These are phyloP conservation scores for Illadopsis cleaveri DNA, from an alignment of 2,113 vertebrate species.

Conservation along the genomic window DNA sequence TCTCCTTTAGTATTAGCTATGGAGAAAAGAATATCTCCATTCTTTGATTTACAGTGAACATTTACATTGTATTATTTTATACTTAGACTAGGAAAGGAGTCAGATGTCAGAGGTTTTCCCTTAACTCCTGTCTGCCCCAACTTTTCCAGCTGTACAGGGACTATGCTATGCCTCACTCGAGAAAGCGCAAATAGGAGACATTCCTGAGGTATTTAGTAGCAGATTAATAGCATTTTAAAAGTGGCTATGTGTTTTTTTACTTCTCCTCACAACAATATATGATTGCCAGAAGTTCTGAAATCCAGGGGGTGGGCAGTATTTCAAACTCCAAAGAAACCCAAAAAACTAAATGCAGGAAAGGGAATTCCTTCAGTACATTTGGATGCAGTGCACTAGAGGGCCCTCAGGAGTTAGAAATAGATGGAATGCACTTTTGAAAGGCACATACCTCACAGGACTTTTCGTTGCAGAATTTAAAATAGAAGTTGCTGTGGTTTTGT, in stretches of 20 bases:
- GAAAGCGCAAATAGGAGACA: neutral
- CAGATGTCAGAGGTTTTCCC: neutral
- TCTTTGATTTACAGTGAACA: neutral
- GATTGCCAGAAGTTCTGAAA: neutral
- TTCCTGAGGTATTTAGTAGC: neutral
- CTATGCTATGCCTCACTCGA: neutral
- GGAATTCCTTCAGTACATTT: conserved; percentile 14
- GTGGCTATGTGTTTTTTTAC: neutral
- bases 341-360: neutral
- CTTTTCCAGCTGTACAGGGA: neutral
- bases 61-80: neutral
- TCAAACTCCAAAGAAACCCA: neutral
- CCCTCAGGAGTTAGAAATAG: conserved; percentile 69
- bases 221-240: neutral
- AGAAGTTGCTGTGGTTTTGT: conserved; percentile 40
- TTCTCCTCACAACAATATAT: neutral
- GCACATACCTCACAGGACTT: conserved; percentile 37
- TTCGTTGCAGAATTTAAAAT: conserved; percentile 69
- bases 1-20: neutral
- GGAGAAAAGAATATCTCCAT: neutral
- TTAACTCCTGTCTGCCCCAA: neutral
- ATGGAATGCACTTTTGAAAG: conserved; percentile 52
- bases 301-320: neutral
- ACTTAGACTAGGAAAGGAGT: neutral
- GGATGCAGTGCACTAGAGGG: conserved; percentile 72